Evolutionary conservation across 2,888 invertebrate genomes (phyloP).

Genomic region (Microplitis deprimator): DNA sequence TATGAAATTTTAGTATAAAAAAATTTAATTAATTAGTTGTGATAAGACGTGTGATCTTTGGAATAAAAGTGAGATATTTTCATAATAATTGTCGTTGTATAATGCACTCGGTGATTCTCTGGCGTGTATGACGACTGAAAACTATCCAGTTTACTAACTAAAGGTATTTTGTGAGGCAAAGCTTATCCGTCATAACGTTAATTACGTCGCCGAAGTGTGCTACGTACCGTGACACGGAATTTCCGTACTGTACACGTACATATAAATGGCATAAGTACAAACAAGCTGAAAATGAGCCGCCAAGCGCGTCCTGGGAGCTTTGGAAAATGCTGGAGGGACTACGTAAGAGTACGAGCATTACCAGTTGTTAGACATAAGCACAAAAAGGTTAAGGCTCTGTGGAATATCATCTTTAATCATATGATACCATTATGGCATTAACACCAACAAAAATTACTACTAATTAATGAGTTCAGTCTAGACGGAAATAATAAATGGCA

Average conservation of each 20-base stretch:
- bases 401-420: neutral
- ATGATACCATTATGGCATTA: neutral
- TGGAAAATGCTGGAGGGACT: constrained; percentile 26
- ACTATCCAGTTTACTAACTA: constrained; percentile 61
- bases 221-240: constrained; percentile 57
- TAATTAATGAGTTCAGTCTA: neutral
- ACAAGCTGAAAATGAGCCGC: constrained; percentile 53
- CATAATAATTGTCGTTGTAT: neutral
- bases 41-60: neutral
- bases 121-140: constrained; percentile 52
- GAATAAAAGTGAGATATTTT: neutral
- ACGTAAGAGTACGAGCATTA: constrained; percentile 14
- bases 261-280: constrained; percentile 34
- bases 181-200: constrained; percentile 60
- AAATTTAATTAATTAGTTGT: neutral
- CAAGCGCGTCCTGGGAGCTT: constrained; percentile 52
- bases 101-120: constrained; percentile 12
- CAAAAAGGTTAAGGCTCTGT: constrained; percentile 9
- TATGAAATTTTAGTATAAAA: no score
- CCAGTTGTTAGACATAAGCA: constrained; percentile 29
- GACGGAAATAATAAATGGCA: neutral
- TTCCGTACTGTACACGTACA: constrained; percentile 47
- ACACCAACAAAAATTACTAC: neutral
- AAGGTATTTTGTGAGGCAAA: constrained; percentile 54
- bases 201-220: constrained; percentile 60